Conservation (phyloP, 2,888 invertebrate genomes). For the Mythimna pallens region DNA sequence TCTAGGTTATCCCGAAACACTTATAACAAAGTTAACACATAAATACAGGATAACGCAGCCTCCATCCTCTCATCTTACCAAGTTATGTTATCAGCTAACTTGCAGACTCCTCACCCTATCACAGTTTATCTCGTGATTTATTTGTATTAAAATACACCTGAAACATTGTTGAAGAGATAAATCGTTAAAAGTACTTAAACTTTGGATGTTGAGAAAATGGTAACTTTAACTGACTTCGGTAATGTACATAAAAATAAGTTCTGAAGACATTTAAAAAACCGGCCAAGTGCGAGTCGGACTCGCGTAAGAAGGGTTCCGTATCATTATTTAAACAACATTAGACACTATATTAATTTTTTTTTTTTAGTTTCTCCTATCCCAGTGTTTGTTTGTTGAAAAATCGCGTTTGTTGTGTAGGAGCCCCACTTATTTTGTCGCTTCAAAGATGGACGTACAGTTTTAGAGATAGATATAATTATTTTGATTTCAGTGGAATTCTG, state of each 20-base stretch:
- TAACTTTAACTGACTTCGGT: not conserved
- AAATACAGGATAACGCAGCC: conserved; percentile 42
- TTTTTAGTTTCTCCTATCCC: too few relatives aligned
- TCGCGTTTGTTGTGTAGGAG: too few relatives aligned
- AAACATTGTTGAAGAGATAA: conserved; percentile 29
- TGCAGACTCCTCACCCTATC: conserved; percentile 20
- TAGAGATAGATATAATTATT: too few relatives aligned
- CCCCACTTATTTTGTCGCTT: too few relatives aligned
- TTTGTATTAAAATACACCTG: conserved; percentile 36
- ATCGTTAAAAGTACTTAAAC: conserved; percentile 24
- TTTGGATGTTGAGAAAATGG: conserved; percentile 8
- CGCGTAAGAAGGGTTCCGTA: too few relatives aligned
- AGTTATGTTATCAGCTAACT: conserved; percentile 43
- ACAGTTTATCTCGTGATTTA: conserved; percentile 44
- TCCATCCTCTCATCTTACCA: conserved; percentile 42
- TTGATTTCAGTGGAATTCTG: too few relatives aligned
- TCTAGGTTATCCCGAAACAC: conserved; percentile 34
- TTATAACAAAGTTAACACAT: conserved; percentile 47
- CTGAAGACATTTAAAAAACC: too few relatives aligned
- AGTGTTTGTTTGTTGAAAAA: too few relatives aligned
- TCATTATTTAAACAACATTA: too few relatives aligned
- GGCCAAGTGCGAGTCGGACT: too few relatives aligned
- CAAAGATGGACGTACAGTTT: too few relatives aligned
- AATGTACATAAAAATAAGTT: not conserved
- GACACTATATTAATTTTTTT: too few relatives aligned